A percentile compares a stretch with the other conserved stretches of the same genome.
Conservation (phyloP, 2,113 vertebrate genomes). For the Rhinoptilus africanus region DNA sequence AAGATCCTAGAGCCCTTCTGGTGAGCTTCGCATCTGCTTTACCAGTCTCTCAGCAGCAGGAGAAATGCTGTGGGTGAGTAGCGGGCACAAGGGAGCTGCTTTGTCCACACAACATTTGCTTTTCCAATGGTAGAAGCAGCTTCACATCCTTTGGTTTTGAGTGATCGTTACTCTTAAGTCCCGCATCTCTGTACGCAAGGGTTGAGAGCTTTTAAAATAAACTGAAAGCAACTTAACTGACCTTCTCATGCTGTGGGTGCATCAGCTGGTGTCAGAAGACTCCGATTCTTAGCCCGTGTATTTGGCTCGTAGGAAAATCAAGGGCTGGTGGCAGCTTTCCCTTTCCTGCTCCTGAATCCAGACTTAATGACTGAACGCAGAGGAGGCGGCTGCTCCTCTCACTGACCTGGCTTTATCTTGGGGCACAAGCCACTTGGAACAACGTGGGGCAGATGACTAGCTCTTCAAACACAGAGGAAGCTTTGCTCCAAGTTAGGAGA, state of each 20-base stretch:
- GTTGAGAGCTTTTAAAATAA: neutral
- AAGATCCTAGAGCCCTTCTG: neutral
- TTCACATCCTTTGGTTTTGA: neutral
- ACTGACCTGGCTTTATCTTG: fast-evolving
- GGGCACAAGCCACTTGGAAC: fast-evolving
- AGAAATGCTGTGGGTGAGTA: neutral
- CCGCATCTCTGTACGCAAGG: neutral
- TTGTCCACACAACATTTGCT: neutral
- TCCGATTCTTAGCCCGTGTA: neutral
- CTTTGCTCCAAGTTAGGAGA: neutral
- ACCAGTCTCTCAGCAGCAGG: neutral
- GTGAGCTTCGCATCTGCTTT: neutral
- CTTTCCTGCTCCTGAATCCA: neutral
- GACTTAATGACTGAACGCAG: neutral
- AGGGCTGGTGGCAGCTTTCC: neutral
- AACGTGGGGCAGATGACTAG: fast-evolving
- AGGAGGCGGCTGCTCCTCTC: neutral
- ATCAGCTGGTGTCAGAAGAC: neutral
- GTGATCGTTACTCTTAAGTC: neutral
- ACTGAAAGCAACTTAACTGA: neutral
- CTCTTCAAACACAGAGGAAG: neutral
- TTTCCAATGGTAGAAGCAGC: conserved; percentile 7
- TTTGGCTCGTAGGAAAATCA: neutral
- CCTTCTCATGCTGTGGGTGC: neutral
- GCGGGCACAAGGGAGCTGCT: neutral